Evolutionary conservation across 2,113 vertebrate genomes (phyloP), one percentile per base, ranked within the genome.

Genomic region (Dolichallabes microphthalmus): DNA sequence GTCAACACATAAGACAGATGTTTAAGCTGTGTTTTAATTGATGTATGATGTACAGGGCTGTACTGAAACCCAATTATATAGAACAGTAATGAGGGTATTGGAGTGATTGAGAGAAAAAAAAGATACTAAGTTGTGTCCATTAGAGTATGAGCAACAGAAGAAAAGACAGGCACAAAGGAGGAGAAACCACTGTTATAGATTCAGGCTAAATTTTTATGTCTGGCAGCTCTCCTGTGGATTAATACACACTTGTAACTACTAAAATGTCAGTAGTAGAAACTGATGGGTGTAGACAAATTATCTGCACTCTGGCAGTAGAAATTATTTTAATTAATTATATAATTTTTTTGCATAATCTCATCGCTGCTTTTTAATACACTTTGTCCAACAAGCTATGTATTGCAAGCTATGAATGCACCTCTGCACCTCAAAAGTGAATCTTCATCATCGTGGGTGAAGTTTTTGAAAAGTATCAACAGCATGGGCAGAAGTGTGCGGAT

Each of bases 191-290:
- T 6, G 58, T 88, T 85, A 91, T 92, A 85, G 87, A 74, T 45
- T 86, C n/a, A 35, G 88, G 79, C 78, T 92, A 89, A 57, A 82
- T 89, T 93, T 93, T 91, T 89, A 91, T 90, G 93, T 90, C 91
- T 92, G 57, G 76, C 32, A 91, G 92, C 89, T 89, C 68, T 85
- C 39, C 86, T 63, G 84, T 81, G 88, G 87, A 91, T 90, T 92
- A 89, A 90, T 86, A 55, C 22, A 85, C 90, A 89, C 86, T 39
- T 91, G 87, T 90, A 88, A 85, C 90, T 88, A 86, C 89, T 82
- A 89, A 91, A 85, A 85, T 91, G 91, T 91, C 87, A 91, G 90
- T 35, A 3, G 50, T 17, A 11, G 57, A 85, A 89, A 88, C 85
- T 69, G 74, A 27, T 61, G n/a, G 66, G 39, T 58, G 82, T 75